Evolutionary conservation across 2,888 invertebrate species (phyloP), one percentile per base, ranked within the genome.

Genomic region (Schizaphis graminum): DNA sequence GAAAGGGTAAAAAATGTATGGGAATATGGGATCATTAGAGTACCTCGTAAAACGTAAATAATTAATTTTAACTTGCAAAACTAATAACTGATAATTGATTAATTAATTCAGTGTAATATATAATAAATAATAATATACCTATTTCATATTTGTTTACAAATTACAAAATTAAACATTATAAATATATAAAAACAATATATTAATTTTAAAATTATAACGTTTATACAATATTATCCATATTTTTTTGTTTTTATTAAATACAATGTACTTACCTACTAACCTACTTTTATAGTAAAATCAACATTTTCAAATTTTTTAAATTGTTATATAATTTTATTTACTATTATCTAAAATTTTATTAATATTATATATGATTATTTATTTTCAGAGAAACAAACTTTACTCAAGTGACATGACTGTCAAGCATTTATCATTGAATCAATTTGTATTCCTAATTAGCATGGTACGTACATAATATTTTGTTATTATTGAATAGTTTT

Each of bases 401-500:
- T 77, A 21, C 77, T 41, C 77, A 77, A 77, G 77, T 13, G 86
- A 47, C 11, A 47, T 86, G 87, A 21, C n/a, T 21, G 53, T 35
- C 10, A 8, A 61, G 10, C 44, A 44, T n/a, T 57, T 28, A 61
- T 89, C 44, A 24, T 21, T 61, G 28, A 44, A 47, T 61, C 44
- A 16, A 28, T 89, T 61, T 44, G 1, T 61, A 28, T 35, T 89
- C 13, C 10, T 44, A 44, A 61, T 28, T 16, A 61, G 24, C 10
- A 44, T 89, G 8, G 89, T 89, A 61, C 61, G 89, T 89, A 61
- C 7, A 77, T 35, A 77, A 21, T 47, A 61, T 56, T 53, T 87
- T 49, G 2, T n/a, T 21, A n/a, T 1, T n/a, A 49, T 21, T 2
- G 35, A 35, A 21, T 21, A 21, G 35, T 2, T 13, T 7, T 21